phyloP scores from a whole-genome alignment of 2,888 invertebrate genomes.

The Oeneis ivallda region DNA sequence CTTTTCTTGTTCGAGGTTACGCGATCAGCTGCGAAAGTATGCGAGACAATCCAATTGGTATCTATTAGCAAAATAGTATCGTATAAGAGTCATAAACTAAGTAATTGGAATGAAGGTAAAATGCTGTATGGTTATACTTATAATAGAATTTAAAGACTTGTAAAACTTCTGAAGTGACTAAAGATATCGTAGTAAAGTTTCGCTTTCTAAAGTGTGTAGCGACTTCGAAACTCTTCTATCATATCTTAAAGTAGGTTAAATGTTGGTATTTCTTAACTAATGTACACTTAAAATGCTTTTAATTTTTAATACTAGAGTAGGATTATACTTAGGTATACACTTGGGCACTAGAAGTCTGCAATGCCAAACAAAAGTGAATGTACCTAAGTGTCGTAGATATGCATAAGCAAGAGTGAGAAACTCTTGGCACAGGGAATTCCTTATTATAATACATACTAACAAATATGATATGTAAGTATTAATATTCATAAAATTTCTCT shows the following conservation, averaged over 20 bases:
- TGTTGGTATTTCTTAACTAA: constrained; percentile 26
- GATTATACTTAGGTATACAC: not conserved
- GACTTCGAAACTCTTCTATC: constrained; percentile 36
- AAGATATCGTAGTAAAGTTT: constrained; percentile 12
- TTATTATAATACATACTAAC: constrained; percentile 23
- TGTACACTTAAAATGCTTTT: constrained; percentile 9
- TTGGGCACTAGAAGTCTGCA: constrained; percentile 36
- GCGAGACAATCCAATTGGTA: constrained; percentile 43
- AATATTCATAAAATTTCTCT: constrained; percentile 26
- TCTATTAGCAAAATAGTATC: constrained; percentile 13
- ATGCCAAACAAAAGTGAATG: constrained; percentile 76
- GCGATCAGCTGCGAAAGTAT: constrained; percentile 72
- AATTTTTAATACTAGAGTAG: not conserved
- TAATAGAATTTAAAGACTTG: not conserved
- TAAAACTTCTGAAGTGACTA: not conserved
- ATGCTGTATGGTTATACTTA: constrained; percentile 1
- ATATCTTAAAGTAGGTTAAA: constrained; percentile 38
- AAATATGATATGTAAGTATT: constrained; percentile 34
- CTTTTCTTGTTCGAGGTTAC: constrained; percentile 47
- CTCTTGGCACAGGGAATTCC: constrained; percentile 35
- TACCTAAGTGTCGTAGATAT: constrained; percentile 54
- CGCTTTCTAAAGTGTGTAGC: constrained; percentile 38
- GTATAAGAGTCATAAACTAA: constrained; percentile 4
- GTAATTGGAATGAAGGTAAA: constrained; percentile 20
- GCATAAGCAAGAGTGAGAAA: constrained; percentile 60